Evolutionary conservation across 1,140 invertebrate genomes (phyloP).

Genomic region (Arion vulgaris): DNA sequence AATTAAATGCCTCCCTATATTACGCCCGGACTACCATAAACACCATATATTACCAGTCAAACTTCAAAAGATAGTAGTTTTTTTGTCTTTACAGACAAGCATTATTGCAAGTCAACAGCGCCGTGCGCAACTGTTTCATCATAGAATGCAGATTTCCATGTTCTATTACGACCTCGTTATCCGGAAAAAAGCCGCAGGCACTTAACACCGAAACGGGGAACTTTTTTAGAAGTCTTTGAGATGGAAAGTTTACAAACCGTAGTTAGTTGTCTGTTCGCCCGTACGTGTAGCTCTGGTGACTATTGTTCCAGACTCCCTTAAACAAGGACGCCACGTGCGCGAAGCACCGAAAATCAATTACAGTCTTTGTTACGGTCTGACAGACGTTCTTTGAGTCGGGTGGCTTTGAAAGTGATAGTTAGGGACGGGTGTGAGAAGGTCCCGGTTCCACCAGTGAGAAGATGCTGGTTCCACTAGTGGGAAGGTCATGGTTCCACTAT

Average conservation of each 20-base stretch:
- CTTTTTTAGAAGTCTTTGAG: conserved; percentile 1
- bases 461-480: too few relatives aligned
- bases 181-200: background rate
- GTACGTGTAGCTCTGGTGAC: background rate
- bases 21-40: too few relatives aligned
- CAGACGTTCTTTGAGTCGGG: background rate
- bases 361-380: background rate
- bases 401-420: conserved; percentile 8
- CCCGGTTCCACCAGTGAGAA: background rate
- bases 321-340: background rate
- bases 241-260: conserved; percentile 1
- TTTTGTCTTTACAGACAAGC: too few relatives aligned
- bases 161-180: background rate
- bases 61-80: background rate
- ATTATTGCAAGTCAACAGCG: background rate
- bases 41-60: background rate
- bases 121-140: background rate
- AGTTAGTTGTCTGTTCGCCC: background rate
- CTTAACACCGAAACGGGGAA: background rate
- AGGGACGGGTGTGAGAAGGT: background rate
- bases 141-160: background rate
- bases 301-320: background rate
- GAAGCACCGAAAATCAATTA: conserved; percentile 8
- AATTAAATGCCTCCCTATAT: too few relatives aligned
- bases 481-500: too few relatives aligned